These are phyloP conservation scores for Gambusia affinis DNA, from an alignment of 2,113 vertebrate species.

Conservation along the genomic window DNA sequence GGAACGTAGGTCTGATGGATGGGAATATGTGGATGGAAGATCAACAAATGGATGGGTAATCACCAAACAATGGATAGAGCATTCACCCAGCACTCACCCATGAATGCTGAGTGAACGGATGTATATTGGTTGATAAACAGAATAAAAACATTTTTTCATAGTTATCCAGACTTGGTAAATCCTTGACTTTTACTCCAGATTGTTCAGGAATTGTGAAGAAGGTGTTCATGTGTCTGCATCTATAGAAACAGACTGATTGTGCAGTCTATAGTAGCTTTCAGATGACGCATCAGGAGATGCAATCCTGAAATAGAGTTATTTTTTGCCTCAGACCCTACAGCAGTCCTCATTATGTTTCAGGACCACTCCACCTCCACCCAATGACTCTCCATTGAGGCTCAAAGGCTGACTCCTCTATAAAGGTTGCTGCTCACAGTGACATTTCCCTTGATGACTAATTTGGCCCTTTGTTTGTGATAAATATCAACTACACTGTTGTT, in stretches of 20 bases:
- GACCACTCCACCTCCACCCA: slow-evolving; percentile 32
- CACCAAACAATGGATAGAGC: too few species aligned
- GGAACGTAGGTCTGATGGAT: too few species aligned
- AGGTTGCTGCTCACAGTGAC: slow-evolving; percentile 70
- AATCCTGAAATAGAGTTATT: slow-evolving; percentile 60
- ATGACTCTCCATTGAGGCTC: slow-evolving; percentile 52
- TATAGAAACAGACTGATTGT: not conserved
- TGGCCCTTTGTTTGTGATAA: slow-evolving; percentile 58
- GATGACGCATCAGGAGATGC: slow-evolving; percentile 32
- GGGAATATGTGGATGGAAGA: too few species aligned
- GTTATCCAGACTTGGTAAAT: not conserved
- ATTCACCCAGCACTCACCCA: too few species aligned
- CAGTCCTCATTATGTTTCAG: slow-evolving; percentile 47
- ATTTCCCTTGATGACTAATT: slow-evolving; percentile 71
- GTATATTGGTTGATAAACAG: too few species aligned
- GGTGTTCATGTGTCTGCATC: not conserved
- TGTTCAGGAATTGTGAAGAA: not conserved
- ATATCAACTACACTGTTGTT: slow-evolving; percentile 57
- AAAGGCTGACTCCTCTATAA: slow-evolving; percentile 66
- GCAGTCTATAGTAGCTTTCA: slow-evolving; percentile 25
- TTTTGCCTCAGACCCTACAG: slow-evolving; percentile 51
- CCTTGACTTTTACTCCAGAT: not conserved
- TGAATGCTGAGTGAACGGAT: too few species aligned
- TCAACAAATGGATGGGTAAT: too few species aligned
- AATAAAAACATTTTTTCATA: too few species aligned